phyloP scores from a whole-genome alignment of 37 sponge, comb jelly and placozoan genomes.

The Spongilla lacustris region DNA sequence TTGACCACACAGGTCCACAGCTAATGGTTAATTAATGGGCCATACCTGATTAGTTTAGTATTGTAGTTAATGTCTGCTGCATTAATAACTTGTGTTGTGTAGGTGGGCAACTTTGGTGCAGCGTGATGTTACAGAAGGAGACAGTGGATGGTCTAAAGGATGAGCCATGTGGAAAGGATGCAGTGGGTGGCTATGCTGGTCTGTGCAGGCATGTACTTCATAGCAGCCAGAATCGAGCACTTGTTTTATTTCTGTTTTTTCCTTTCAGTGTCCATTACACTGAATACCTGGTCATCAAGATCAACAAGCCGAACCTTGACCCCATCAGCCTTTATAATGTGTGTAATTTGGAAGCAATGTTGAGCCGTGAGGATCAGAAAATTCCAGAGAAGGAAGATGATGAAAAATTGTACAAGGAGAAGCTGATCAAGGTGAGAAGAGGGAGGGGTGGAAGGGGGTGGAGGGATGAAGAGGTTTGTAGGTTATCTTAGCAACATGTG shows the following conservation, averaged over 20 bases:
- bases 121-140: slow-evolving; percentile 85
- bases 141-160: slow-evolving; percentile 51
- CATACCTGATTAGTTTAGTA: not conserved
- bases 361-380: slow-evolving; percentile 66
- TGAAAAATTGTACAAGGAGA: slow-evolving; percentile 18
- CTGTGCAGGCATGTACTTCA: slow-evolving; percentile 87
- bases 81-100: no score
- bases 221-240: no score
- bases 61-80: no score
- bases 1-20: no score
- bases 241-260: no score
- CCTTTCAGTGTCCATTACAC: slow-evolving; percentile 69
- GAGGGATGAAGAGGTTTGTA: no score
- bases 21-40: not conserved
- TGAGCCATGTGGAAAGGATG: slow-evolving; percentile 73
- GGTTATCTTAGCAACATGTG: no score
- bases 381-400: slow-evolving; percentile 48
- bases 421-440: not conserved
- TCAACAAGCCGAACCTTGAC: slow-evolving; percentile 76
- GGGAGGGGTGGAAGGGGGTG: no score
- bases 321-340: slow-evolving; percentile 63
- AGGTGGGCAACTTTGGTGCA: slow-evolving; percentile 51
- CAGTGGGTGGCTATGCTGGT: slow-evolving; percentile 78
- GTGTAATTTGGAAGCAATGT: slow-evolving; percentile 47
- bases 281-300: slow-evolving; percentile 85